A percentile compares a stretch with the other conserved stretches of the same genome.
These are phyloP conservation scores for Bombycilla garrulus DNA, from an alignment of 2,113 vertebrate species.

Conservation along the genomic window DNA sequence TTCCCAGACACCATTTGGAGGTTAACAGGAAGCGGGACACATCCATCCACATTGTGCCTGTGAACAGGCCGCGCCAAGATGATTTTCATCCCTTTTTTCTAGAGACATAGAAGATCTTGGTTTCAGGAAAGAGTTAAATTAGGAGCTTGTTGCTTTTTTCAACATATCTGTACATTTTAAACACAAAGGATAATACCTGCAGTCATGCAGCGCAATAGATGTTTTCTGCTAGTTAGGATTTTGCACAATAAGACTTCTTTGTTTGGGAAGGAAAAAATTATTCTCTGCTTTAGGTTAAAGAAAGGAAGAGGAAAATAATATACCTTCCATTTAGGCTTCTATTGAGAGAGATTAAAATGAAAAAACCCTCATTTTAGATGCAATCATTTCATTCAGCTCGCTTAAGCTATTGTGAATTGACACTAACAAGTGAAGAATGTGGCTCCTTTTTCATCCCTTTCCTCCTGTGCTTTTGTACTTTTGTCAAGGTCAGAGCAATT, in stretches of 20 bases:
- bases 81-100: neutral
- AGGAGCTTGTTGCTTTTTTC: neutral
- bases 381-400: neutral
- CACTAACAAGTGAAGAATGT: neutral
- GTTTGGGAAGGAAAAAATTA: neutral
- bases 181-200: neutral
- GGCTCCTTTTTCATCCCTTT: neutral
- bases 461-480: neutral
- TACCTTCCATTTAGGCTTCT: neutral
- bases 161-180: neutral
- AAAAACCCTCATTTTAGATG: neutral
- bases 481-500: constrained; percentile 6
- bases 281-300: neutral
- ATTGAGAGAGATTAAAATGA: neutral
- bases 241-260: neutral
- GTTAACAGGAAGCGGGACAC: neutral
- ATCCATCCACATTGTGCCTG: too few species aligned
- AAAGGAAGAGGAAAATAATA: neutral
- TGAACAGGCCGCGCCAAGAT: neutral
- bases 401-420: neutral
- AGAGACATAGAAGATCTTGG: neutral
- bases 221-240: neutral
- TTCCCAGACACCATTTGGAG: neutral
- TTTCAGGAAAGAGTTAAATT: neutral
- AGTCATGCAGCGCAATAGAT: neutral